These are phyloP conservation scores for Axinella damicornis DNA, from an alignment of 37 sponge, comb jelly and placozoan genomes.

Conservation along the genomic window DNA sequence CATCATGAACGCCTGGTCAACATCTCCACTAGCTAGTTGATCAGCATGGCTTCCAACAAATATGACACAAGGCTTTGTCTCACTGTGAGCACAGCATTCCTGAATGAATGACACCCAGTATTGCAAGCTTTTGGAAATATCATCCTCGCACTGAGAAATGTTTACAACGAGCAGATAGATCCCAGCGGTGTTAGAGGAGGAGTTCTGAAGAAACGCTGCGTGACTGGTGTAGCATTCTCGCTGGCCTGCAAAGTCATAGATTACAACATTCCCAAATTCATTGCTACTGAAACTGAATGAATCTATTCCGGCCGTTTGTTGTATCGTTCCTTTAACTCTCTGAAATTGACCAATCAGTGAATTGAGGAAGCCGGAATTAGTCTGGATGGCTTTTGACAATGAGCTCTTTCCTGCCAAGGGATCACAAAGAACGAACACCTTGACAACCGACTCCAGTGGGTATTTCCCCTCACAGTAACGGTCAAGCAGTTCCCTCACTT, in stretches of 20 bases:
- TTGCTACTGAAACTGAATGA: conserved; percentile 9
- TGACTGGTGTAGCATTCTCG: conserved; percentile 34
- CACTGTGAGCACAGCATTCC: not conserved
- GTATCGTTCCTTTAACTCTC: not conserved
- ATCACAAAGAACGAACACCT: conserved; percentile 29
- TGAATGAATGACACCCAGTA: conserved; percentile 34
- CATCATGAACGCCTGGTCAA: not conserved
- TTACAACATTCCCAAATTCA: conserved; percentile 25
- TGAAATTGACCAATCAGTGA: not conserved
- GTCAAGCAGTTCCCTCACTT: too few species aligned
- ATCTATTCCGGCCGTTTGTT: conserved; percentile 37
- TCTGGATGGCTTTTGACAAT: conserved; percentile 29
- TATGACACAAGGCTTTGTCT: not conserved
- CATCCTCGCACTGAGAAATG: conserved; percentile 16
- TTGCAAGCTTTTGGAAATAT: not conserved
- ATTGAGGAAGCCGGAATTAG: not conserved
- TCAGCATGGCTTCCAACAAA: conserved; percentile 36
- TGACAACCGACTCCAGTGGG: not conserved
- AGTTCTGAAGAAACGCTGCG: conserved; percentile 4
- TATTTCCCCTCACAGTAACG: too few species aligned
- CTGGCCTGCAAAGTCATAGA: conserved; percentile 57
- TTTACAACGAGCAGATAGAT: conserved; percentile 34
- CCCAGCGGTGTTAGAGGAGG: not conserved
- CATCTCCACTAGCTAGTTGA: not conserved
- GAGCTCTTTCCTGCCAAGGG: conserved; percentile 45